A percentile compares a stretch with the other conserved stretches of the same genome.
Conservation (phyloP, 2,888 invertebrate genomes). For the Caenorhabditis panamensis region DNA sequence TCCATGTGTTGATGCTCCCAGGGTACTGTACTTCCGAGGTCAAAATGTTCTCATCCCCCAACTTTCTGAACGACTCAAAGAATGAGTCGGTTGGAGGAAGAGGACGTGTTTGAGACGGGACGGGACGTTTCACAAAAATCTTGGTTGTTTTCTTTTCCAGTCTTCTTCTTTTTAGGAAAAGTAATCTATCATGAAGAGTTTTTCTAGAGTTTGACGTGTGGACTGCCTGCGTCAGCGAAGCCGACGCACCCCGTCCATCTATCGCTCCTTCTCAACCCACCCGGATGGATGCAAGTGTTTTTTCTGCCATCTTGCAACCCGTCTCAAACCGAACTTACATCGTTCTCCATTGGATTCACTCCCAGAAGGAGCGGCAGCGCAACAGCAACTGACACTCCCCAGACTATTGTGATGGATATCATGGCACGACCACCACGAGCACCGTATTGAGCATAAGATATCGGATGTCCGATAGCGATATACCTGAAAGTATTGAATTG, state of each 20-base stretch:
- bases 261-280: slow-evolving; percentile 24
- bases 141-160: slow-evolving; percentile 32
- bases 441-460: slow-evolving; percentile 80
- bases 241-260: slow-evolving; percentile 2
- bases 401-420: slow-evolving; percentile 94
- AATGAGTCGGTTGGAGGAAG: no score
- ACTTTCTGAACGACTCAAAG: neutral
- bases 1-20: neutral
- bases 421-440: slow-evolving; percentile 86
- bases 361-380: slow-evolving; percentile 97
- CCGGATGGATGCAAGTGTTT: slow-evolving; percentile 36
- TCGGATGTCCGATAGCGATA: slow-evolving; percentile 79
- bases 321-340: slow-evolving; percentile 46
- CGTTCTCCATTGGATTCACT: slow-evolving; percentile 87
- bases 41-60: neutral
- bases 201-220: slow-evolving; percentile 50
- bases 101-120: no score
- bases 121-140: slow-evolving; percentile 12
- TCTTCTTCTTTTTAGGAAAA: slow-evolving; percentile 35
- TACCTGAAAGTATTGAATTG: no score
- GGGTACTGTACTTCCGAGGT: neutral
- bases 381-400: slow-evolving; percentile 95
- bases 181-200: slow-evolving; percentile 57
- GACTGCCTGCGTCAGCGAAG: slow-evolving; percentile 40
- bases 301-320: slow-evolving; percentile 22